phyloP scores from a whole-genome alignment of 1,140 invertebrate genomes.

The Drosophila ficusphila region DNA sequence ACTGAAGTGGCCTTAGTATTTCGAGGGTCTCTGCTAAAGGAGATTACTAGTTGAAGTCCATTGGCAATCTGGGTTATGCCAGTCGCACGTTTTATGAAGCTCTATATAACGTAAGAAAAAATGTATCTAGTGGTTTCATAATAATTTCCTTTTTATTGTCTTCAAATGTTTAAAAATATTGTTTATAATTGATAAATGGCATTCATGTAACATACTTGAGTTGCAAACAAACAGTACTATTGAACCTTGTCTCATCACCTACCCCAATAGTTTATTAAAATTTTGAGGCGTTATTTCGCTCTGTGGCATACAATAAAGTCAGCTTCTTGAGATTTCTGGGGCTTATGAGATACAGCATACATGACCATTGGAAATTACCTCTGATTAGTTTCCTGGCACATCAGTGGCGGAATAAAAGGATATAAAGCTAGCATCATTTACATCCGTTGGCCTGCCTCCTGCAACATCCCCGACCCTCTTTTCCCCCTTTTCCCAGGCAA shows the following conservation, averaged over 20 bases:
- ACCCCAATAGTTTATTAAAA: no score
- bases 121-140: no score
- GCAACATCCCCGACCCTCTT: slow-evolving; percentile 1
- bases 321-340: background rate
- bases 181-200: no score
- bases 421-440: slow-evolving; percentile 36
- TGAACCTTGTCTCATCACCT: no score
- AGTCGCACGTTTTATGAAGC: slow-evolving; percentile 9
- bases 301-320: background rate
- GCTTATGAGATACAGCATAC: slow-evolving; percentile 10
- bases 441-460: slow-evolving; percentile 3
- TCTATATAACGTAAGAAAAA: no score
- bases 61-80: slow-evolving; percentile 22
- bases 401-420: slow-evolving; percentile 19
- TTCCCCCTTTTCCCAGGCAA: background rate
- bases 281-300: no score
- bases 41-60: slow-evolving; percentile 29
- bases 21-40: slow-evolving; percentile 30
- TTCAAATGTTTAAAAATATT: no score
- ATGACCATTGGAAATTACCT: slow-evolving; percentile 27
- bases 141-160: no score
- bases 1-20: slow-evolving; percentile 31
- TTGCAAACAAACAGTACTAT: no score
- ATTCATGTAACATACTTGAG: no score
- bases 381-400: slow-evolving; percentile 33